A percentile compares a stretch with the other conserved stretches of the same genome.
Evolutionary conservation across 2,888 invertebrate species (phyloP).

Genomic region (Synergus itoensis): DNA sequence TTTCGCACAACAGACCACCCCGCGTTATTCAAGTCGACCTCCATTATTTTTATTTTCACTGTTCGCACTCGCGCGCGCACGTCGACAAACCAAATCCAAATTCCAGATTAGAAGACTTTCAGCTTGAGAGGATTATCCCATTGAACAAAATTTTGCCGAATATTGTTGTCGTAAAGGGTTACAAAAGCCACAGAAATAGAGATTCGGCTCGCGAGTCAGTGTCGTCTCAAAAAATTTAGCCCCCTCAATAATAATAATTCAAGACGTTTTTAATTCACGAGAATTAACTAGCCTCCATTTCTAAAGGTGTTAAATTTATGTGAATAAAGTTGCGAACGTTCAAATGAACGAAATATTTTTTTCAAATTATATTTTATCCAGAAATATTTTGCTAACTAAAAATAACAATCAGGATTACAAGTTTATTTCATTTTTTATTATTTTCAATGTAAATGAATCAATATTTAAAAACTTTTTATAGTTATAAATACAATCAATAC

Average conservation of each 20-base stretch:
- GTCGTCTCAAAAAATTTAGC: background rate
- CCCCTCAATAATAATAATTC: background rate
- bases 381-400: too few relatives aligned
- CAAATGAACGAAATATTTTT: too few relatives aligned
- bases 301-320: too few relatives aligned
- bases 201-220: background rate
- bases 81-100: conserved; percentile 48
- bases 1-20: conserved; percentile 67
- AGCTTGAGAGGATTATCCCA: conserved; percentile 45
- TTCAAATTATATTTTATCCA: too few relatives aligned
- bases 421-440: too few relatives aligned
- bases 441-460: too few relatives aligned
- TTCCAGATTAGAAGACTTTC: conserved; percentile 21
- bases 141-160: conserved; percentile 3
- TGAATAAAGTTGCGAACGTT: too few relatives aligned
- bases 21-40: conserved; percentile 55
- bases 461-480: too few relatives aligned
- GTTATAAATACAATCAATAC: too few relatives aligned
- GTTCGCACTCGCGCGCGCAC: conserved; percentile 2
- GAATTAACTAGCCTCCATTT: too few relatives aligned
- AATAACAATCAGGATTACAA: too few relatives aligned
- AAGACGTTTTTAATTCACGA: background rate
- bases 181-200: background rate
- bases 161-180: conserved; percentile 7
- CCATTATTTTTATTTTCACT: conserved; percentile 28